Conservation (phyloP, 2,888 invertebrate species). For the Hydroisotoma schaefferi region DNA sequence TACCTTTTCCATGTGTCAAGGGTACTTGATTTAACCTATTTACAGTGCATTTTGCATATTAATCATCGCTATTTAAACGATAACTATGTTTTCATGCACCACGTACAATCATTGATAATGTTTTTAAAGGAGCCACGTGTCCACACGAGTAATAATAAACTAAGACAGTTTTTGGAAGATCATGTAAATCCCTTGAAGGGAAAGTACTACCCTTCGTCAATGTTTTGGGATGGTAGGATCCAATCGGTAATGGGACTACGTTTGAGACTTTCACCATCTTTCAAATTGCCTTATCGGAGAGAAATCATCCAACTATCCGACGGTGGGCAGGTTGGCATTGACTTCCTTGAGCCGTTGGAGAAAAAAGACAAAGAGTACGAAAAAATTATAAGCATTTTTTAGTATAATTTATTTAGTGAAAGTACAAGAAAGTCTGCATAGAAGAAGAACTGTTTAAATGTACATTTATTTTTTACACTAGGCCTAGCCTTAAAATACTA, state of each 20-base stretch:
- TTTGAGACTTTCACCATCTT: conserved; percentile 35
- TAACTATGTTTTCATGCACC: not conserved
- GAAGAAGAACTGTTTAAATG: not conserved
- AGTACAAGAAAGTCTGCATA: not conserved
- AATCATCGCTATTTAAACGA: not conserved
- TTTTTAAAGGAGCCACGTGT: conserved; percentile 38
- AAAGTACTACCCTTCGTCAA: conserved; percentile 71
- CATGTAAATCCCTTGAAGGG: conserved; percentile 64
- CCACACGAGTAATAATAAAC: conserved; percentile 37
- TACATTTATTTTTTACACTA: no score
- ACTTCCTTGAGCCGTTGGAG: conserved; percentile 59
- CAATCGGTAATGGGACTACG: conserved; percentile 40
- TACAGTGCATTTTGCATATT: not conserved
- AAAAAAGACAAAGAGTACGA: conserved; percentile 49
- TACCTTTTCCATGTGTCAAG: conserved; percentile 43
- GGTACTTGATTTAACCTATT: conserved; percentile 18
- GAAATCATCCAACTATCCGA: conserved; percentile 67
- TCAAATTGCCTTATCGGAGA: conserved; percentile 50
- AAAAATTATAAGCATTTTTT: not conserved
- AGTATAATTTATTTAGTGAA: no score
- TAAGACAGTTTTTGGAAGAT: conserved; percentile 62
- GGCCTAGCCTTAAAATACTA: conserved; percentile 61
- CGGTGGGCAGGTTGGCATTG: conserved; percentile 74
- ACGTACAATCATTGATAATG: not conserved
- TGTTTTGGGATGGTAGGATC: conserved; percentile 59